Conservation (phyloP, 1,140 invertebrate genomes). For the Orussus abietinus region DNA sequence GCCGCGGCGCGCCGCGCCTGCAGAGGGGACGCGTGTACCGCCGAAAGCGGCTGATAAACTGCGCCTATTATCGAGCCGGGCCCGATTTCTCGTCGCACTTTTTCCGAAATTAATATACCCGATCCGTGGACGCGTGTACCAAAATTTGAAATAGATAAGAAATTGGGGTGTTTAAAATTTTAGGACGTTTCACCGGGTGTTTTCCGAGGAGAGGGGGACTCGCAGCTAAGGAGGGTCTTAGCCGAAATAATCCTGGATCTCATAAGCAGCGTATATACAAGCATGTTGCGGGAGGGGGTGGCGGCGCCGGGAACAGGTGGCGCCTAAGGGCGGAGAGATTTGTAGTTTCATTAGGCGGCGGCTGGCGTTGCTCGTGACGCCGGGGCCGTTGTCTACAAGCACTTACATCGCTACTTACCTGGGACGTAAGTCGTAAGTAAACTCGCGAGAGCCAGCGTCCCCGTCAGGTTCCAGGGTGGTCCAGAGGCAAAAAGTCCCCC, state of each 20-base stretch:
- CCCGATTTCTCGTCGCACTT: neutral
- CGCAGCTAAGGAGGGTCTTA: no score
- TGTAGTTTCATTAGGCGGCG: constrained; percentile 55
- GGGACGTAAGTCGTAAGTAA: constrained; percentile 35
- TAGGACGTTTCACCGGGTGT: no score
- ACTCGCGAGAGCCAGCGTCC: constrained; percentile 20
- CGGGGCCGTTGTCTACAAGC: constrained; percentile 51
- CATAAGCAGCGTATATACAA: constrained; percentile 44
- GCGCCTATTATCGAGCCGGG: neutral
- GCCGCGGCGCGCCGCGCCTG: no score
- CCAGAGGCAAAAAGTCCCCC: no score
- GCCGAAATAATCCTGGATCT: constrained; percentile 42
- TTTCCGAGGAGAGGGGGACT: no score
- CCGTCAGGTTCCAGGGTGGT: no score
- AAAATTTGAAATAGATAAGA: no score
- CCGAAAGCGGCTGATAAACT: constrained; percentile 1
- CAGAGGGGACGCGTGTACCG: neutral
- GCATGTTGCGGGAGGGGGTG: constrained; percentile 29
- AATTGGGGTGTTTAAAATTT: no score
- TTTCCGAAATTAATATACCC: no score
- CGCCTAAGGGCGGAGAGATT: constrained; percentile 50
- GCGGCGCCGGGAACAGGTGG: constrained; percentile 43
- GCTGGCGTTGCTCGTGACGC: constrained; percentile 52
- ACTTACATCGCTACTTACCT: constrained; percentile 54
- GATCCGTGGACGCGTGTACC: no score